Evolutionary conservation across 1,140 invertebrate genomes (phyloP), one percentile per base, ranked within the genome.

Genomic region (Dryas iulia): DNA sequence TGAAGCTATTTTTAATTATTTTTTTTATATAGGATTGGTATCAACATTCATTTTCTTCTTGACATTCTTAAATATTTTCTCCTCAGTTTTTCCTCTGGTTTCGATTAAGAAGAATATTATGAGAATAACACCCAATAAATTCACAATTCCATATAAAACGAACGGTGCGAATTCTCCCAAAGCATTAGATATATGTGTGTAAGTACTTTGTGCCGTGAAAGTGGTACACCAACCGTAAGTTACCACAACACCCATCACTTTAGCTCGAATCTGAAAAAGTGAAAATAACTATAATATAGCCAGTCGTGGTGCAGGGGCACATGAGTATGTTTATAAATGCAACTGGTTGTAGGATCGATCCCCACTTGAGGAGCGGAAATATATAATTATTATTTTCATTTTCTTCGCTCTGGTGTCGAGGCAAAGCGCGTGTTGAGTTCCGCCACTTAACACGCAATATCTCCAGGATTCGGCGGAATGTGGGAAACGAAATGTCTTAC

Each of bases 201-300:
- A 84, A 0, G 73, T 64, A 3, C 74, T 59, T 0, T 86, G 56
- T 23, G 80, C 76, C 0, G 81, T 53, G 25, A 84, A 85, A 0
- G 69, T 66, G n/a, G 74, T 62, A 5, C 80, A 72, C 87, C 87
- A 90, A 0, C 76, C 75, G 2, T 77, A 73, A 1, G 77, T 78
- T 0, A 83, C 73, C 21, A 81, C 66, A 1, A 75, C 30, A 0
- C 84, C 83, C 61, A 85, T 77, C 0, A 86, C 52, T 71, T 88
- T 86, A 8, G 86, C 81, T 26, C 86, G 79, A 25, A 87, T 79
- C 87, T 89, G 73, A 23, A 87, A 84, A 21, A 12, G 56, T n/a
- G n/a, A n/a, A n/a, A n/a, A n/a, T n/a, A n/a, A n/a, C n/a, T n/a
- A n/a, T n/a, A n/a, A n/a, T n/a, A n/a, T n/a, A n/a, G n/a, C n/a